Base-by-base conservation (phyloP, 2,797 vertebrate species). In the Gephyroberyx darwinii region DNA sequence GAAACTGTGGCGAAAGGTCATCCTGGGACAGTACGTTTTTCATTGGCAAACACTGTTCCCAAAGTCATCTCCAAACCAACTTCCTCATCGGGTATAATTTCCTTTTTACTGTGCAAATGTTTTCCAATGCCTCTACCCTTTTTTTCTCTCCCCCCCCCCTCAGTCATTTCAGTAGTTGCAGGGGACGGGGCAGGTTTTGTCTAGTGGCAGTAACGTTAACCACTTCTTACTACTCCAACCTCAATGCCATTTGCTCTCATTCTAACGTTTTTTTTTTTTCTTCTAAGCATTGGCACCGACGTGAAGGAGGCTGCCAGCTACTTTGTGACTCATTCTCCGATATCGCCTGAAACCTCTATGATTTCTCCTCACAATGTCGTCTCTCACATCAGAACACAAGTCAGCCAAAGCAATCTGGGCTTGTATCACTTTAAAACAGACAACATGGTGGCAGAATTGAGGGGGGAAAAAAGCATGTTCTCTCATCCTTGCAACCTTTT, bases 251-350 rank as follows among this genome's bases (percentile, higher is more conserved):
- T 45, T 59, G 19, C 69, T 68, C 60, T 17, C 43, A 5, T 14
- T 75, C 58, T 72, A 39, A 1, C 17, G 0, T 0, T 31, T 50
- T 19, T 20, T 20, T 0, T 35, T 22, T 5, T 12, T 3, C 30
- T 35, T 39, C 17, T 8, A 33, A 22, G 13, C 41, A 71, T 72
- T 69, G 69, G 71, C 65, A 54, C 22, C 5, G 6, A 17, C 68
- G 16, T 22, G 65, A 70, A 33, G 54, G 39, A 67, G 39, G 14
- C 26, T 31, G 30, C 0, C 67, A 0, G 51, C 53, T 22, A 30
- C 50, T 65, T 45, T 75, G 43, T 77, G 84, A 88, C 58, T 86
- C 69, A 78, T 69, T 60, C 20, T 59, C 8, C 19, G 10, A 61
- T 72, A 53, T 73, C 61, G 52, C 10, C 60, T 43, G 2, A 39